Conservation (phyloP, 2,797 vertebrate species). For the Lemur catta region DNA sequence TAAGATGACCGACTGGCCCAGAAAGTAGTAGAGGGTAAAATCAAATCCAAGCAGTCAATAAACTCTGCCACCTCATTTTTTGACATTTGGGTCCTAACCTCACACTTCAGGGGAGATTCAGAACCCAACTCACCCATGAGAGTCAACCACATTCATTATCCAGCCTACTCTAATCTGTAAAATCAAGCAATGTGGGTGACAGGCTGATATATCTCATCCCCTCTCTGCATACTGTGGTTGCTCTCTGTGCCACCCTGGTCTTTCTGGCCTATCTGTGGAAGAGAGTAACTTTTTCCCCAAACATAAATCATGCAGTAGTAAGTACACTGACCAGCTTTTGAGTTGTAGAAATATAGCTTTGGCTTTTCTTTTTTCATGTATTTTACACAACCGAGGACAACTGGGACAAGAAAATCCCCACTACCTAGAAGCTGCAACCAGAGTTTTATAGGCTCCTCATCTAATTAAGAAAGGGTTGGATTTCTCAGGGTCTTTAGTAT, state of each 20-base stretch:
- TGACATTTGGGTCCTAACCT: not conserved
- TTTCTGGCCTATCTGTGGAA: not conserved
- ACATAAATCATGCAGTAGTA: constrained; percentile 44
- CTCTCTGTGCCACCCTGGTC: not conserved
- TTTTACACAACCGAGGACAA: constrained; percentile 41
- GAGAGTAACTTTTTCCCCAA: not conserved
- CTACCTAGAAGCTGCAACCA: not conserved
- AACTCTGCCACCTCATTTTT: not conserved
- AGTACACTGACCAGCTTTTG: not conserved
- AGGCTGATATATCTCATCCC: not conserved
- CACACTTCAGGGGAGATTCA: not conserved
- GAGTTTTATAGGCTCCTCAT: not conserved
- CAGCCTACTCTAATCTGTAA: not conserved
- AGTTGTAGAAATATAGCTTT: constrained; percentile 6
- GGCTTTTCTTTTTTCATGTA: constrained; percentile 40
- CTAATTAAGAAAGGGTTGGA: constrained; percentile 51
- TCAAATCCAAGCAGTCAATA: not conserved
- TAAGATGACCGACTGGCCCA: not conserved
- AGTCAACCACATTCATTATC: not conserved
- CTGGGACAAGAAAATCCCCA: not conserved
- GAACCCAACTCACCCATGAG: not conserved
- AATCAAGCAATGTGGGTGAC: not conserved
- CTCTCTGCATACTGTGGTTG: rapidly evolving
- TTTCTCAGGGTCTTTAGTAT: constrained; percentile 14
- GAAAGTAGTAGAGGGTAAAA: not conserved